These are phyloP conservation scores for Emys orbicularis DNA, from an alignment of 2,797 vertebrate species.

Conservation along the genomic window DNA sequence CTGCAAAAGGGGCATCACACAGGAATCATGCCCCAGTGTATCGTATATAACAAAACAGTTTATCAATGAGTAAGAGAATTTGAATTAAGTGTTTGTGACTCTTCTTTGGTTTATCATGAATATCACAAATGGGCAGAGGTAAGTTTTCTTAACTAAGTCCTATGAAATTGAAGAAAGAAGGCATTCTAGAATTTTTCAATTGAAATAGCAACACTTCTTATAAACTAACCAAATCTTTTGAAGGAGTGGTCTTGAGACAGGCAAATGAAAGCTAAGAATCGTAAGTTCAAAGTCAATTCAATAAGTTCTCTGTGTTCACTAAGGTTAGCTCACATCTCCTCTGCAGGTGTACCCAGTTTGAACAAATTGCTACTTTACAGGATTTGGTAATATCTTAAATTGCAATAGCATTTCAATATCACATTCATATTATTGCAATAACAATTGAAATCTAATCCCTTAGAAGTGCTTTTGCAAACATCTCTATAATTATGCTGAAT, in stretches of 20 bases:
- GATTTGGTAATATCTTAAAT: not conserved
- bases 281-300: not conserved
- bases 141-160: not conserved
- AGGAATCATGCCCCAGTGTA: not conserved
- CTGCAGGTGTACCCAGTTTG: not conserved
- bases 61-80: not conserved
- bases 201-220: not conserved
- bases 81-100: not conserved
- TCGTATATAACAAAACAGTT: not conserved
- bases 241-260: not conserved
- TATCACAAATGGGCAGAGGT: not conserved
- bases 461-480: not conserved
- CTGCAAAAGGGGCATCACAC: not conserved
- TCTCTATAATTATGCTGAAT: not conserved
- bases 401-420: not conserved
- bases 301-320: not conserved
- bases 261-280: not conserved
- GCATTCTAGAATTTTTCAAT: not conserved
- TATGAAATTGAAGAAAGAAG: not conserved
- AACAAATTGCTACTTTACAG: not conserved
- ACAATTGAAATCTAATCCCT: not conserved
- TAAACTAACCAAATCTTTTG: not conserved
- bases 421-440: not conserved
- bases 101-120: not conserved
- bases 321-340: not conserved